Conservation (phyloP, 2,888 invertebrate species). For the Spodoptera exigua region DNA sequence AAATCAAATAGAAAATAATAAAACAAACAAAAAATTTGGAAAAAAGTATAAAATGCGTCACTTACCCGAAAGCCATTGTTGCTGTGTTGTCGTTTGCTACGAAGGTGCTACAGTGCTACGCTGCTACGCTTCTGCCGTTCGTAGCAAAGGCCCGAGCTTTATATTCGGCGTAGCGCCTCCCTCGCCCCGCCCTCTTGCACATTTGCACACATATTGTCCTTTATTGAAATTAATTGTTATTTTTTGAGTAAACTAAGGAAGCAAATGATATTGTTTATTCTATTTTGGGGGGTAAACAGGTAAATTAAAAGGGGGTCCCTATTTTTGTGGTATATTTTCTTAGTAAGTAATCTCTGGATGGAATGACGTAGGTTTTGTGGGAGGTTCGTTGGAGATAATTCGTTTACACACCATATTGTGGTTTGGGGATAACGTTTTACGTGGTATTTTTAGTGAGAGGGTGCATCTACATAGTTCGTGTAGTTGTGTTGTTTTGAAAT, state of each 20-base stretch:
- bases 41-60: slow-evolving; percentile 15
- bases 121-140: slow-evolving; percentile 67
- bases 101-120: slow-evolving; percentile 62
- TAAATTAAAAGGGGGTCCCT: slow-evolving; percentile 12
- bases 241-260: slow-evolving; percentile 52
- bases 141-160: slow-evolving; percentile 70
- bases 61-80: slow-evolving; percentile 67
- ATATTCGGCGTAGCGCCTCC: slow-evolving; percentile 71
- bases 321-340: background rate
- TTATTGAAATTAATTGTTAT: slow-evolving; percentile 67
- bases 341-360: too few species aligned
- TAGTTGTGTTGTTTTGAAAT: too few species aligned
- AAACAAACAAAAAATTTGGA: slow-evolving; percentile 5
- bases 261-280: slow-evolving; percentile 27
- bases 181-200: slow-evolving; percentile 67
- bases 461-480: too few species aligned
- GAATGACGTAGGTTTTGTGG: too few species aligned
- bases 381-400: too few species aligned
- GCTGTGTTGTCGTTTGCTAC: slow-evolving; percentile 38
- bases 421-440: too few species aligned
- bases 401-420: too few species aligned
- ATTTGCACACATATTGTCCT: slow-evolving; percentile 58
- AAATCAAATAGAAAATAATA: background rate
- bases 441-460: too few species aligned
- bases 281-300: slow-evolving; percentile 29